Evolutionary conservation across 1,140 invertebrate species (phyloP), one percentile per base, ranked within the genome.

Genomic region (Lepidostoma basale): DNA sequence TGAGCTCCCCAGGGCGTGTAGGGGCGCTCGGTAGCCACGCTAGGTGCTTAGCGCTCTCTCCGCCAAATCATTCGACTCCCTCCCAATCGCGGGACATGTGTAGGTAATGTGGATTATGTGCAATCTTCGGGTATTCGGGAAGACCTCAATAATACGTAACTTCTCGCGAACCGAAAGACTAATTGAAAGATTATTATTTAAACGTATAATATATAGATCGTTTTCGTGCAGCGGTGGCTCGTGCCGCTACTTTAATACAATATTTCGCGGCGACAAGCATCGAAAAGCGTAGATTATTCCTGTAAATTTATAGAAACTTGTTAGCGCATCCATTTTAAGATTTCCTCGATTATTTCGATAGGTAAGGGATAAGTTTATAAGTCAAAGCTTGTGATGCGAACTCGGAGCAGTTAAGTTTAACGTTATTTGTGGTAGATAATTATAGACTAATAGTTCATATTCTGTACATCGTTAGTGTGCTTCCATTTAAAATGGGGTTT

Each of bases 321-420:
- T 59, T 59, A 59, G 54, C 54, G 22, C 40, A 39, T 59, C 54
- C 36, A 22, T 18, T 59, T 59, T 59, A 59, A 59, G 30, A 23
- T 59, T 59, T 20, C 33, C 33, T 8, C 33, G 22, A 40, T 3
- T 40, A 39, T 16, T 1, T 9, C 33, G 5, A 14, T 9, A 18
- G 22, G 18, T 45, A 58, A 20, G 45, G 59, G 26, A 40, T 45
- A n/a, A n/a, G 25, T 56, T 40, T 40, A 25, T n/a, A n/a, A 22
- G 49, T 52, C 30, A 54, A 66, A 66, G 52, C 47, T 58, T 66
- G 63, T 66, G 63, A 66, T 56, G 63, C 30, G 52, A 23, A 66
- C 18, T 56, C 30, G 49, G 33, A 14, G 36, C 42, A 20, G 30
- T 65, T 65, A 26, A 40, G 45, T 52, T 49, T 65, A 65, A 54